Evolutionary conservation across 2,888 invertebrate species (phyloP).

Genomic region (Leucophenga montana): DNA sequence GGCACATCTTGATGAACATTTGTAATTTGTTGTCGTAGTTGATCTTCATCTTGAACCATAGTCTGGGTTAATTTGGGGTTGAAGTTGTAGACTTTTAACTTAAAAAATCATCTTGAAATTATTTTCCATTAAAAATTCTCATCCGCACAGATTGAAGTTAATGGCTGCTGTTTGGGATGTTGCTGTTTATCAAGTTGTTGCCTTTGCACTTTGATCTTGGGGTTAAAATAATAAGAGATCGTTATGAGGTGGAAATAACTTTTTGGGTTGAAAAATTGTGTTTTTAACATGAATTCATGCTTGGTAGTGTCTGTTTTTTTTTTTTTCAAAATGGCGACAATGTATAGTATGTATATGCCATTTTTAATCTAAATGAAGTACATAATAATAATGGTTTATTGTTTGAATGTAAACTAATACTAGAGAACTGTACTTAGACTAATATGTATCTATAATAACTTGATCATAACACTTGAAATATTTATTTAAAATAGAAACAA

Average conservation of each 20-base stretch:
- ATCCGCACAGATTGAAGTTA: neutral
- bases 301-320: no score
- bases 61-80: constrained; percentile 24
- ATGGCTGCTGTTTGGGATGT: constrained; percentile 12
- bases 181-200: no score
- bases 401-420: no score
- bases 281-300: neutral
- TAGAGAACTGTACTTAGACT: no score
- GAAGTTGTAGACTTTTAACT: neutral
- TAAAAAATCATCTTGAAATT: constrained; percentile 8
- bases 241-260: no score
- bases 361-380: no score
- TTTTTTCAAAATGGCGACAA: no score
- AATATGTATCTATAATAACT: no score
- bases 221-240: neutral
- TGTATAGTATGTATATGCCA: no score
- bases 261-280: neutral
- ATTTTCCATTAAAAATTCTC: constrained; percentile 2
- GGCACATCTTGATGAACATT: neutral
- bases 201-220: neutral
- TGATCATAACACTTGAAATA: no score
- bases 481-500: no score
- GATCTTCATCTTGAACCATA: constrained; percentile 13
- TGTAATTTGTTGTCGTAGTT: neutral
- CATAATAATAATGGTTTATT: no score